phyloP scores from a whole-genome alignment of 2,113 vertebrate species.

The Menura novaehollandiae region DNA sequence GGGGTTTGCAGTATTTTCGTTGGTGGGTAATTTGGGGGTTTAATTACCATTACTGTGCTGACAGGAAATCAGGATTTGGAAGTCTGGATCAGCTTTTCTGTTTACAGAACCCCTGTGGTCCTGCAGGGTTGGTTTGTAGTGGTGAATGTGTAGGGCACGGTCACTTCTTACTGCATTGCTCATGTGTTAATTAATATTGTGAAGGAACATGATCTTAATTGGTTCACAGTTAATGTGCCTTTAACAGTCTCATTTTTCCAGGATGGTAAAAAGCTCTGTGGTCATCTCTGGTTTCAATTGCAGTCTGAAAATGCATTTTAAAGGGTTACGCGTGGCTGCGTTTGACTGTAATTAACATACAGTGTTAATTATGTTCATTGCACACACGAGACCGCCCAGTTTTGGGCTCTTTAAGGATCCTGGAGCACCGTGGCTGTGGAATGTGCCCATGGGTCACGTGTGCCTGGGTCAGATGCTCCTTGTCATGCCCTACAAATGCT shows the following conservation, averaged over 20 bases:
- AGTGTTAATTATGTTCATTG: background rate
- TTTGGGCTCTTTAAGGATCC: background rate
- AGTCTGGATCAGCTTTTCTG: background rate
- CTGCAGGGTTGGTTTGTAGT: background rate
- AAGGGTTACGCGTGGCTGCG: background rate
- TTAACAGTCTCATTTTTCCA: background rate
- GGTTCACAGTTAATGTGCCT: slow-evolving; percentile 26
- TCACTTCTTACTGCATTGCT: background rate
- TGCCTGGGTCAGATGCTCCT: background rate
- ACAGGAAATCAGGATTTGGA: background rate
- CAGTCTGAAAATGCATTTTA: background rate
- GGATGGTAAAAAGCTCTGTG: background rate
- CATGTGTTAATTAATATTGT: background rate
- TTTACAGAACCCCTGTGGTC: background rate
- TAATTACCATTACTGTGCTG: background rate
- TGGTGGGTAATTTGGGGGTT: background rate
- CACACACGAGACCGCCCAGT: accelerated
- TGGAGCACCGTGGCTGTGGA: background rate
- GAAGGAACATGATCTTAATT: background rate
- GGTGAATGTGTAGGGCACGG: background rate
- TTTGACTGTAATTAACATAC: accelerated
- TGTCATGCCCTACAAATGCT: background rate
- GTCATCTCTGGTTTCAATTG: background rate
- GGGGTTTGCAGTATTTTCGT: background rate
- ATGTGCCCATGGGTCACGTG: background rate